phyloP scores from a whole-genome alignment of 2,888 invertebrate species.

The Cosmia trapezina region DNA sequence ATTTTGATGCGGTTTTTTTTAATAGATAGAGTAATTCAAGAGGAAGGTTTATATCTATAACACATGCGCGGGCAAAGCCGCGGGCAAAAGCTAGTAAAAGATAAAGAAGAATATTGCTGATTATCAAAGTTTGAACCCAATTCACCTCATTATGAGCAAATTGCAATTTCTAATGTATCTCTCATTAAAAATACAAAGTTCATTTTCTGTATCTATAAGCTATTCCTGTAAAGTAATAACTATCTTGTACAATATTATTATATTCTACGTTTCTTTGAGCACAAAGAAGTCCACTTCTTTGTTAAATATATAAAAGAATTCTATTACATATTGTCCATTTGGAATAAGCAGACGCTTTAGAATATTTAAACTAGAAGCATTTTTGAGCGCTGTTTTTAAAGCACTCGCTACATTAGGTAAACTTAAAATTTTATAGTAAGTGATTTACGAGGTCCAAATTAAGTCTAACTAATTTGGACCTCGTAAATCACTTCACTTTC shows the following conservation, averaged over 20 bases:
- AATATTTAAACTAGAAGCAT: slow-evolving; percentile 26
- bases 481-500: too few species aligned
- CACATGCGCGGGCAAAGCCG: too few species aligned
- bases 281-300: slow-evolving; percentile 35
- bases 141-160: not conserved
- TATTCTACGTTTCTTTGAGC: slow-evolving; percentile 23
- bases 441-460: too few species aligned
- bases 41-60: too few species aligned
- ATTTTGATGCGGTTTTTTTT: too few species aligned
- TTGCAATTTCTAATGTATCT: not conserved
- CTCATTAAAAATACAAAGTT: slow-evolving; percentile 10
- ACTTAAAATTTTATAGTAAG: too few species aligned
- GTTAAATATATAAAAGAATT: slow-evolving; percentile 9
- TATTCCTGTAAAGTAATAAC: slow-evolving; percentile 20
- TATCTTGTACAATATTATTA: not conserved
- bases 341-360: slow-evolving; percentile 5
- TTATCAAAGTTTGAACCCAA: not conserved
- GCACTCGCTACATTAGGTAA: not conserved
- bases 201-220: slow-evolving; percentile 5
- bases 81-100: too few species aligned
- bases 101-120: not conserved
- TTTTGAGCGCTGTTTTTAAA: not conserved
- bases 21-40: too few species aligned
- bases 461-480: too few species aligned
- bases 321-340: slow-evolving; percentile 34